These are phyloP conservation scores for Papilio xuthus DNA, from an alignment of 1,140 invertebrate species.

Conservation along the genomic window DNA sequence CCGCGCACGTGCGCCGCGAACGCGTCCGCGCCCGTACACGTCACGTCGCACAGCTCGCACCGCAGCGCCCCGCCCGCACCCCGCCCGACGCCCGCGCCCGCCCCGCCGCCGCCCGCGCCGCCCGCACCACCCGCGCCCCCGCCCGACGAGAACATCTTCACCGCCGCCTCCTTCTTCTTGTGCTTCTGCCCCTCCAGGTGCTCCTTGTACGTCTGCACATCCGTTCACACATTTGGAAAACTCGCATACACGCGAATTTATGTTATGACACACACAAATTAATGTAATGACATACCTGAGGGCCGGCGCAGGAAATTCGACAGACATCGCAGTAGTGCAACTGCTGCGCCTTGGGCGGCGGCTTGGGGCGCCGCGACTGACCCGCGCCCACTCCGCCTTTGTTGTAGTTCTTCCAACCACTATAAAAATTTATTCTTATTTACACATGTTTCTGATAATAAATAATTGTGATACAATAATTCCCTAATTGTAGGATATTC, in stretches of 20 bases:
- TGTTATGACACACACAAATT: too few species aligned
- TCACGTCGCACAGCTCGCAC: conserved; percentile 97
- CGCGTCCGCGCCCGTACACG: conserved; percentile 98
- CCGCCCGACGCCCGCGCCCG: conserved; percentile 56
- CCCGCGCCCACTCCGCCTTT: conserved; percentile 85
- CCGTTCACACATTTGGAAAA: too few species aligned
- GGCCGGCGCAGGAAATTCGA: conserved; percentile 98
- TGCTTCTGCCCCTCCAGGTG: conserved; percentile 99
- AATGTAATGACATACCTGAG: conserved; percentile 84
- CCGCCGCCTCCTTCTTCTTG: conserved; percentile 97
- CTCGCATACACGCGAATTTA: too few species aligned
- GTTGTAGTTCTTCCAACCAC: conserved; percentile 89
- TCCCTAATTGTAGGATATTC: too few species aligned
- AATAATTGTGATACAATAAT: too few species aligned
- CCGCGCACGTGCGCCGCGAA: conserved; percentile 99
- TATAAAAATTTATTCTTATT: conserved; percentile 43
- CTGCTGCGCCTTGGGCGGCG: conserved; percentile 94
- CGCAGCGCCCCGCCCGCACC: conserved; percentile 87
- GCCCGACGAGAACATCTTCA: conserved; percentile 87
- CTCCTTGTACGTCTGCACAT: conserved; percentile 96
- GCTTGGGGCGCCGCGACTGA: conserved; percentile 87
- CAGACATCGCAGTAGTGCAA: conserved; percentile 98
- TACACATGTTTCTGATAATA: neutral
- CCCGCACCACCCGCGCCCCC: conserved; percentile 58
- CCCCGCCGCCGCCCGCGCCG: conserved; percentile 73